phyloP scores from a whole-genome alignment of 2,797 vertebrate genomes.

The Carapus acus region DNA sequence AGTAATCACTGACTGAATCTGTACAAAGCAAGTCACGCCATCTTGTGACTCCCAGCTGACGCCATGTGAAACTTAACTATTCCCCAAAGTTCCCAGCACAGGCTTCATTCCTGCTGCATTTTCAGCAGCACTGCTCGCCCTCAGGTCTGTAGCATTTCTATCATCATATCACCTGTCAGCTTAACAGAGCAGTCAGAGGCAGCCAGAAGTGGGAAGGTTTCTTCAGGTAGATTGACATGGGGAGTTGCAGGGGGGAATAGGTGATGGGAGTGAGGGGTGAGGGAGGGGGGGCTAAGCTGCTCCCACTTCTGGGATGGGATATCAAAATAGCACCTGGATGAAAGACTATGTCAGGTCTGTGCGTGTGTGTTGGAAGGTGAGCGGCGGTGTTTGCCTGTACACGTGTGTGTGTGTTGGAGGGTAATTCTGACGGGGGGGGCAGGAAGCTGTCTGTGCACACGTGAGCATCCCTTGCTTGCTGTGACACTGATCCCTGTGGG shows the following conservation, averaged over 20 bases:
- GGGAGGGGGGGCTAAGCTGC: constrained; percentile 52
- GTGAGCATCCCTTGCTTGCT: constrained; percentile 48
- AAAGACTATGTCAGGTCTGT: constrained; percentile 29
- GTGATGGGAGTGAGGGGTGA: constrained; percentile 39
- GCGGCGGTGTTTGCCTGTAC: constrained; percentile 2
- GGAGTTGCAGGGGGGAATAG: constrained; percentile 22
- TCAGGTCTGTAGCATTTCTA: constrained; percentile 48
- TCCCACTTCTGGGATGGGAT: constrained; percentile 51
- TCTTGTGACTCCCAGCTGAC: constrained; percentile 14
- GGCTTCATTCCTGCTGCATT: constrained; percentile 43
- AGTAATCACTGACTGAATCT: constrained; percentile 8
- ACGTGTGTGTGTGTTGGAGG: constrained; percentile 18
- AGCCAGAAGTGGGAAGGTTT: constrained; percentile 30
- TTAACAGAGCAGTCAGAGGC: constrained; percentile 47
- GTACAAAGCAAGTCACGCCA: neutral
- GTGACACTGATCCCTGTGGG: constrained; percentile 65
- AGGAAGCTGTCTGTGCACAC: neutral
- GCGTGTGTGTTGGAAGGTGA: constrained; percentile 21
- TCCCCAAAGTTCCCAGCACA: constrained; percentile 23
- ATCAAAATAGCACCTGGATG: constrained; percentile 58
- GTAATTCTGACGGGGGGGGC: constrained; percentile 25
- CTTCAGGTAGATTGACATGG: constrained; percentile 45
- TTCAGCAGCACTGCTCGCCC: constrained; percentile 41
- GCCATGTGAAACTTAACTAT: constrained; percentile 35
- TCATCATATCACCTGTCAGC: constrained; percentile 56